These are phyloP conservation scores for Globia sparganii DNA, from an alignment of 2,888 invertebrate genomes.

Conservation along the genomic window DNA sequence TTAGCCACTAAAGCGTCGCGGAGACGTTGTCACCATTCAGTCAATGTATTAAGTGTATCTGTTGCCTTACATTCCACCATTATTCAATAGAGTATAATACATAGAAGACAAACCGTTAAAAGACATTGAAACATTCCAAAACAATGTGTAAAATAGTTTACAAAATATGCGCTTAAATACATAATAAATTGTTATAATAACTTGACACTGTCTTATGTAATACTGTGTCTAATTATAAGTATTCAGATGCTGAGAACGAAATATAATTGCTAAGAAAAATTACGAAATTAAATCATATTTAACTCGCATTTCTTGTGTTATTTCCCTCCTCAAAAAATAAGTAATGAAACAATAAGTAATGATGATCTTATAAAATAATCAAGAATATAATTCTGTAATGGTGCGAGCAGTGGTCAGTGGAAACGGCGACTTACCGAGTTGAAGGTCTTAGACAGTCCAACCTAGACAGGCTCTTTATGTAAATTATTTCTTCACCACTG, in stretches of 20 bases:
- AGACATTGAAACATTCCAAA: conserved; percentile 85
- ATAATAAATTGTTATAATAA: conserved; percentile 81
- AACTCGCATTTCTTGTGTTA: conserved; percentile 82
- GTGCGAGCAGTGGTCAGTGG: neutral
- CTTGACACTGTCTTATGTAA: conserved; percentile 84
- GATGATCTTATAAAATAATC: neutral
- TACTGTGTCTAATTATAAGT: conserved; percentile 87
- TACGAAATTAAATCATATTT: conserved; percentile 91
- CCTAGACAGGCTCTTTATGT: neutral
- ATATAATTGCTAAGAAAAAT: conserved; percentile 90
- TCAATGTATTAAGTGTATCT: conserved; percentile 69
- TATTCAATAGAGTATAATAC: conserved; percentile 73
- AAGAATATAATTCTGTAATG: neutral
- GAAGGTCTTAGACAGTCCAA: neutral
- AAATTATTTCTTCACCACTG: too few species aligned
- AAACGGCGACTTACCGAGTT: neutral
- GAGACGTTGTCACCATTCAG: conserved; percentile 68
- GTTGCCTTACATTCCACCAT: conserved; percentile 79
- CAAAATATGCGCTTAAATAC: conserved; percentile 87
- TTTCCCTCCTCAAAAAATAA: conserved; percentile 40
- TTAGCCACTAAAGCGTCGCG: conserved; percentile 44
- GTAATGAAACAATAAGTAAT: neutral
- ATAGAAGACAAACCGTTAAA: conserved; percentile 66
- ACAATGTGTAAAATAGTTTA: conserved; percentile 79
- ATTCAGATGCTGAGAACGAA: conserved; percentile 89